These are phyloP conservation scores for Greenwoodochromis staneri DNA, from an alignment of 2,113 vertebrate genomes.

Conservation along the genomic window DNA sequence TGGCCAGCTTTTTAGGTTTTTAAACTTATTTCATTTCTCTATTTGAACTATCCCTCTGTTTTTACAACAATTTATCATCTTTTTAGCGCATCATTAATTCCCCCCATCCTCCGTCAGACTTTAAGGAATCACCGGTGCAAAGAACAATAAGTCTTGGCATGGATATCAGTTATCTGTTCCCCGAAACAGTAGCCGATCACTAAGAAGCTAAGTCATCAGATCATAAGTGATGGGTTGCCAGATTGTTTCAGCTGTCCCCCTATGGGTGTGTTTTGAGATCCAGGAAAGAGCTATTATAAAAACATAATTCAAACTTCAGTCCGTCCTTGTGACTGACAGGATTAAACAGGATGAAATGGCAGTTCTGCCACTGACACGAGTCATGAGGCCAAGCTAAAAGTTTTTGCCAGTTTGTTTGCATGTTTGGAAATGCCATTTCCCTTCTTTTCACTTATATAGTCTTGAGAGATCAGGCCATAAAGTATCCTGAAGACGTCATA, in stretches of 20 bases:
- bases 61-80: neutral
- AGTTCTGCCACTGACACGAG: neutral
- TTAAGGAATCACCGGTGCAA: neutral
- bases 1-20: neutral
- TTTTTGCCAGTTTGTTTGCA: neutral
- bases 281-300: neutral
- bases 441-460: neutral
- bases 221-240: neutral
- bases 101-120: rapidly evolving
- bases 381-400: neutral
- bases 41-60: neutral
- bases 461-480: neutral
- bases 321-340: neutral
- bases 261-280: neutral
- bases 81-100: rapidly evolving
- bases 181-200: neutral
- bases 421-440: neutral
- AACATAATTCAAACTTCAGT: neutral
- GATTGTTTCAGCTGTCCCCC: neutral
- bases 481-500: neutral
- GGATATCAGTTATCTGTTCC: neutral
- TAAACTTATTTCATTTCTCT: neutral
- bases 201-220: neutral
- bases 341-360: neutral
- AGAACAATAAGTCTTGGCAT: neutral